phyloP scores from a whole-genome alignment of 2,797 vertebrate genomes.

The Lerista edwardsae region DNA sequence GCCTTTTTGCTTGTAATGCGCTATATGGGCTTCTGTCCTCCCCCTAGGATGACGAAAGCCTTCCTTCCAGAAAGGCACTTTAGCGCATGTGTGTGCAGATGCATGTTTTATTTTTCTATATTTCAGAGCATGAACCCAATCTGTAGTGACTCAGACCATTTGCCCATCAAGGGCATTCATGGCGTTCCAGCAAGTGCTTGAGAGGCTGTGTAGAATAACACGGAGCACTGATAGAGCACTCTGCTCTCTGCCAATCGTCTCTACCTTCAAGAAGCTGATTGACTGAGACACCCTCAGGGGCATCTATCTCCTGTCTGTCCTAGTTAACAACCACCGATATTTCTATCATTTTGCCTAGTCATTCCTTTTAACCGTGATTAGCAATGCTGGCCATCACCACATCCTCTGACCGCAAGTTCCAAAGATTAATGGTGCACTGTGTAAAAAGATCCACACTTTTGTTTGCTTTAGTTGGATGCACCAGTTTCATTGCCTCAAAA shows the following conservation, averaged over 20 bases:
- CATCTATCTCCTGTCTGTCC: not conserved
- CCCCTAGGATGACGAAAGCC: not conserved
- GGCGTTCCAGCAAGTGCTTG: not conserved
- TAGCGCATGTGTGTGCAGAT: not conserved
- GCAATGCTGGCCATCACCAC: not conserved
- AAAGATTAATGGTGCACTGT: slow-evolving; percentile 10
- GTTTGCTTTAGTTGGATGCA: not conserved
- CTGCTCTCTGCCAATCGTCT: slow-evolving; percentile 5
- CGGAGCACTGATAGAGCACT: slow-evolving; percentile 3
- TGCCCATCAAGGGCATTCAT: not conserved
- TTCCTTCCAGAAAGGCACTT: not conserved
- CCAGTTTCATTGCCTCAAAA: not conserved
- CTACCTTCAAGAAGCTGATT: slow-evolving; percentile 10
- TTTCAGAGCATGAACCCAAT: not conserved
- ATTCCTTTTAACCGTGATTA: slow-evolving; percentile 11
- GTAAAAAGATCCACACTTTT: not conserved
- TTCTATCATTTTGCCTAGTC: slow-evolving; percentile 20
- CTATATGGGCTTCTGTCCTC: not conserved
- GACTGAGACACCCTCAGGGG: not conserved
- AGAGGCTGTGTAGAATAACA: not conserved
- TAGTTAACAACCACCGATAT: slow-evolving; percentile 22
- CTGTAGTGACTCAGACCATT: not conserved
- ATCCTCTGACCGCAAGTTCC: not conserved
- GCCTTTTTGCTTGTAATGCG: not conserved
- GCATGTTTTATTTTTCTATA: no score